Percentiles rank a stretch among this genome's conserved stretches.
Evolutionary conservation across 2,888 invertebrate genomes (phyloP).

Genomic region (Anorthoa munda): DNA sequence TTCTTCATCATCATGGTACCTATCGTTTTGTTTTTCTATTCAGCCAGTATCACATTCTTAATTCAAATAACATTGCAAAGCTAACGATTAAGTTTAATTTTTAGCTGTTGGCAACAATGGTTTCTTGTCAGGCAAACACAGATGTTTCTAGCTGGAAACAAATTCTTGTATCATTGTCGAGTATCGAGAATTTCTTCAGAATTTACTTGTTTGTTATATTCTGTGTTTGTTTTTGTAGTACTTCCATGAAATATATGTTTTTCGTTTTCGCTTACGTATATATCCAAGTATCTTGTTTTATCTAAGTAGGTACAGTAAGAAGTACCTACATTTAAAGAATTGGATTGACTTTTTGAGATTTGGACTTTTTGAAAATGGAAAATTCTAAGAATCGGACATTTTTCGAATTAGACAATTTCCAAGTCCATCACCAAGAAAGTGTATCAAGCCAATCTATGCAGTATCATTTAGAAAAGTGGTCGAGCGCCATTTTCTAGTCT

Average conservation of each 20-base stretch:
- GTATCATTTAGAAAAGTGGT: slow-evolving; percentile 54
- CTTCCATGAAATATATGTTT: slow-evolving; percentile 36
- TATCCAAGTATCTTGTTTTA: neutral
- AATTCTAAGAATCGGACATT: neutral
- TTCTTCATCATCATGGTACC: neutral
- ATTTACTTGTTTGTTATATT: slow-evolving; percentile 29
- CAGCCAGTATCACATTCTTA: neutral
- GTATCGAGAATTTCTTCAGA: slow-evolving; percentile 45
- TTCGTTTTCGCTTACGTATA: neutral
- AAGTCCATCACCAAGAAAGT: slow-evolving; percentile 15
- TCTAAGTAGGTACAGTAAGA: too few species aligned
- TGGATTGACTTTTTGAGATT: neutral
- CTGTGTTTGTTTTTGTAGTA: slow-evolving; percentile 14
- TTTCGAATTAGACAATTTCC: neutral
- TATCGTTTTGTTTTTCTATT: neutral
- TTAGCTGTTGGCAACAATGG: neutral
- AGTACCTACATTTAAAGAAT: too few species aligned
- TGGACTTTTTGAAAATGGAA: neutral
- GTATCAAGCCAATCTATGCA: slow-evolving; percentile 29
- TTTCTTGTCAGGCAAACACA: slow-evolving; percentile 53
- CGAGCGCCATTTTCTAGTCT: slow-evolving; percentile 41
- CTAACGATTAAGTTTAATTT: neutral
- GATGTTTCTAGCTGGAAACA: slow-evolving; percentile 47
- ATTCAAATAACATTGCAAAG: slow-evolving; percentile 6
- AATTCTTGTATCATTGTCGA: slow-evolving; percentile 35